Percentiles rank a stretch among this genome's conserved stretches.
These are phyloP conservation scores for Gallinago media DNA, from an alignment of 2,113 vertebrate species.

Conservation along the genomic window DNA sequence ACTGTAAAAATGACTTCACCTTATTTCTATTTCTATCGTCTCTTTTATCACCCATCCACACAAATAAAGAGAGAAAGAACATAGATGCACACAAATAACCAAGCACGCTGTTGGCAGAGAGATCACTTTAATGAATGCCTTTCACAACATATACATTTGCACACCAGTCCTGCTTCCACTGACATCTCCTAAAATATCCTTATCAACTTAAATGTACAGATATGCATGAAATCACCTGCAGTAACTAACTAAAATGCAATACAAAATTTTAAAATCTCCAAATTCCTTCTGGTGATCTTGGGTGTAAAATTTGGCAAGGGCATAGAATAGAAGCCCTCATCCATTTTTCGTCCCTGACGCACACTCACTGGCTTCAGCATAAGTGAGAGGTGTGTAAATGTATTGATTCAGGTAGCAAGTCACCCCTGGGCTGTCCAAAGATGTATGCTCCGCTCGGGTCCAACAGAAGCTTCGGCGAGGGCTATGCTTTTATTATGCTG, in stretches of 20 bases:
- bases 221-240: background rate
- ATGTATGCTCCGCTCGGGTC: fast-evolving
- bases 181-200: background rate
- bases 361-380: background rate
- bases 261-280: background rate
- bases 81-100: background rate
- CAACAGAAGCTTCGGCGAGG: fast-evolving
- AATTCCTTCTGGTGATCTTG: background rate
- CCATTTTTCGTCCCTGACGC: background rate
- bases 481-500: background rate
- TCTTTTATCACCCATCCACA: background rate
- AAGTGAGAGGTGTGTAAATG: background rate
- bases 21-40: background rate
- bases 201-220: background rate
- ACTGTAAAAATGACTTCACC: background rate
- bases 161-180: background rate
- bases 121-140: background rate
- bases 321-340: background rate
- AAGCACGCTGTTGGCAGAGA: background rate
- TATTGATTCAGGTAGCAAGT: background rate
- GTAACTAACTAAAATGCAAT: background rate
- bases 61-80: background rate
- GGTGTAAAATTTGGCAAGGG: background rate
- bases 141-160: background rate
- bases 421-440: background rate